These are phyloP conservation scores for Nemotelus pantherinus DNA, from an alignment of 2,888 invertebrate genomes.

Conservation along the genomic window DNA sequence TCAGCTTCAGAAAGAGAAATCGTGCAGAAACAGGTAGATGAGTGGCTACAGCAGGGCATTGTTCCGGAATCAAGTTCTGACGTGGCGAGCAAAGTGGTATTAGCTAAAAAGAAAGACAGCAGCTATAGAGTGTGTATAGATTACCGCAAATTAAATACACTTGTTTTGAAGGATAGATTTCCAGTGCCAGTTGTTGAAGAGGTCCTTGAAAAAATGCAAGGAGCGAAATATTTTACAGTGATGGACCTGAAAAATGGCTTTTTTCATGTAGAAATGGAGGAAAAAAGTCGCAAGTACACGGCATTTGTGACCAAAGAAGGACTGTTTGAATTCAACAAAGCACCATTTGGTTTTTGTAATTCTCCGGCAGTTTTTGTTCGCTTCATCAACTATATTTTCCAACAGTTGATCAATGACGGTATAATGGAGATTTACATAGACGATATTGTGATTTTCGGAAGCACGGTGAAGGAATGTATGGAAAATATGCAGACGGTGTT, in stretches of 20 bases:
- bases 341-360: too few relatives aligned
- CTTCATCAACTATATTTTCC: background rate
- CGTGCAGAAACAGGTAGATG: conserved; percentile 54
- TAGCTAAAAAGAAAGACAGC: conserved; percentile 52
- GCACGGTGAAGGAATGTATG: background rate
- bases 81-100: conserved; percentile 53
- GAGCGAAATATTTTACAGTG: too few relatives aligned
- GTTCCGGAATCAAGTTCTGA: conserved; percentile 55
- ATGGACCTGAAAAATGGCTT: too few relatives aligned
- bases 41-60: conserved; percentile 56
- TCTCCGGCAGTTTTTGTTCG: too few relatives aligned
- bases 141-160: conserved; percentile 58
- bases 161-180: conserved; percentile 56
- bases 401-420: background rate
- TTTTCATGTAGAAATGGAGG: too few relatives aligned
- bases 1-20: conserved; percentile 51
- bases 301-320: too few relatives aligned
- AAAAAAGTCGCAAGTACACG: too few relatives aligned
- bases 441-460: background rate
- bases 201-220: conserved; percentile 55
- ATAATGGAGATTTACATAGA: background rate
- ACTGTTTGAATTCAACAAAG: too few relatives aligned
- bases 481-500: background rate
- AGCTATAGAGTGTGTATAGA: conserved; percentile 56
- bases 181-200: conserved; percentile 61